Base-by-base conservation (phyloP, 1,140 invertebrate genomes). In the Macrosteles quadrilineatus region DNA sequence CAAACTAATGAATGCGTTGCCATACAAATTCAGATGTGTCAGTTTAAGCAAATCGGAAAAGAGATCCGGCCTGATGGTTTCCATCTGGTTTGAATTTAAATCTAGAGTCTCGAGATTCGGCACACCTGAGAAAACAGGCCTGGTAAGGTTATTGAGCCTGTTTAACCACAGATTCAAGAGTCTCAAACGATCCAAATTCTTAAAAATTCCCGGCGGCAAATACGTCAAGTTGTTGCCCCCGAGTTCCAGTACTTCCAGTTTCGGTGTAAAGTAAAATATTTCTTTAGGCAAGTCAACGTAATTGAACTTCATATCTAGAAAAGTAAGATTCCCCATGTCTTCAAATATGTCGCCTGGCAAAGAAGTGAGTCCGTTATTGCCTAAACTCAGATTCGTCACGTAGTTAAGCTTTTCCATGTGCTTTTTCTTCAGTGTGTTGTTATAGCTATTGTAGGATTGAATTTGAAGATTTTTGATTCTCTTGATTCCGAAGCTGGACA, bases 111-210 rank as follows among this genome's bases (percentile, higher is more conserved):
- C 78, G 12, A 90, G 77, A 3, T 85, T 83, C 23, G 82, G 75
- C 4, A 87, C 80, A 21, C 85, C 84, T 31, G 83, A 81, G 69
- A 90, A 90, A 59, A 84, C 80, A 45, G 85, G 82, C 57, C 83
- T 79, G 0, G 83, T 82, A 4, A 90, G 79, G 76, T 84, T 84
- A 14, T 80, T 82, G 59, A 90, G 78, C 68, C 83, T 82, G 73
- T 88, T 90, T 73, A 83, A 82, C 87, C 87, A 88, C 30, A 90
- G 75, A 69, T 87, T 88, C 36, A 89, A 75, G 30, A 75, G 82
- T 68, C 79, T 78, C 40, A 90, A 74, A 66, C 84, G 83, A 25
- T 79, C 80, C 72, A 88, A 80, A 76, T 87, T 83, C 45, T 81
- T 79, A 73, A 90, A 89, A 43, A 87, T 78, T 14, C 83, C 85